Base-by-base conservation (phyloP, 2,797 vertebrate genomes). In the Phylloscopus collybita region DNA sequence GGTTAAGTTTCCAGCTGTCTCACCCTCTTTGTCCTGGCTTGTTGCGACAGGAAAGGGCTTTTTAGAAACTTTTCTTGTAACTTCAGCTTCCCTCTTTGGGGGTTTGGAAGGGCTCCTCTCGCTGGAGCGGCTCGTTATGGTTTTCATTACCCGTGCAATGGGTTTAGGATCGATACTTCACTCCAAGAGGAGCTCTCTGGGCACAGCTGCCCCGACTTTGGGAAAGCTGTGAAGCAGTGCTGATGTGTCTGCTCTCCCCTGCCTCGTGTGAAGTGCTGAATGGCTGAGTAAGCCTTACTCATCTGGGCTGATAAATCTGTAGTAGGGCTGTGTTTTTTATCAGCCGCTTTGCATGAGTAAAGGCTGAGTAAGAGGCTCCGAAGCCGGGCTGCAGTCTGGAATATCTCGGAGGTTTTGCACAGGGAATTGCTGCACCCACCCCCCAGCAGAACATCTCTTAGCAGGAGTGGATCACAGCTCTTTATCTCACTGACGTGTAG, bases 11-110 rank as follows among this genome's bases (percentile, higher is more conserved):
- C 95, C 93, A 94, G 89, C 93, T 79, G 84, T 75, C 85, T 96
- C 92, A 88, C 87, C 91, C 92, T 88, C 93, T 96, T 95, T 95
- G 89, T 96, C 96, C 94, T 82, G 88, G 72, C 89, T 92, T 95
- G 86, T 89, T 96, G 92, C 90, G 94, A 97, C 97, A 97, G 97
- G 97, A 97, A 97, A 95, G 90, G 72, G 71, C 51, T 94, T 88
- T 96, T 96, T 93, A 96, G 91, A 95, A 93, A 75, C 91, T 96
- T 96, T 64, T 85, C 92, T 81, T 80, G 93, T 64, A 96, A 97
- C 62, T 95, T 66, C 89, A 92, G 88, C 96, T 97, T 97, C 97
- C 97, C 93, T 13, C 22, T 96, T 92, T n/a, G 61, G 66, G 53
- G 54, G 18, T 86, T 95, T 94, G 95, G 95, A 96, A 94, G 93